These are phyloP conservation scores for Pteronotus mesoamericanus DNA, from an alignment of 2,797 vertebrate species.

Conservation along the genomic window DNA sequence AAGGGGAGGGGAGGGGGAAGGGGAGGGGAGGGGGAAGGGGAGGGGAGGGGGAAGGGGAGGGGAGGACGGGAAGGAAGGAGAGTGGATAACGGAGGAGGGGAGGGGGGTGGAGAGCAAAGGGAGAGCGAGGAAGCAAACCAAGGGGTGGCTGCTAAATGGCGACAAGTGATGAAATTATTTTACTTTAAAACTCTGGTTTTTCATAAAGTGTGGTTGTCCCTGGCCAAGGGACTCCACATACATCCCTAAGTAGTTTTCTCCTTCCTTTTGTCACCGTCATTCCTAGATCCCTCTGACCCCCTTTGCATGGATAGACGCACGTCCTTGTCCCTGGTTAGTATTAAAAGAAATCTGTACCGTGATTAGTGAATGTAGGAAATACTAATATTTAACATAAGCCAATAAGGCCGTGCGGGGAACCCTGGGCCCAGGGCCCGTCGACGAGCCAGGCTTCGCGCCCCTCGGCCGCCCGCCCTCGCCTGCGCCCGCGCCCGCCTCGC, in stretches of 20 bases:
- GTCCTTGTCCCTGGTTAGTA: background rate
- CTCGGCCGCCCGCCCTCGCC: too few species aligned
- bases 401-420: background rate
- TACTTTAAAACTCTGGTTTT: background rate
- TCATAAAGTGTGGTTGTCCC: background rate
- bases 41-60: too few species aligned
- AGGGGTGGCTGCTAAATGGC: background rate
- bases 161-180: background rate
- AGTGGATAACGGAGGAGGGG: fast-evolving
- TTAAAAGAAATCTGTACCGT: background rate
- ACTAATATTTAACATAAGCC: background rate
- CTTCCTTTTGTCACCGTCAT: background rate
- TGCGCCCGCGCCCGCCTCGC: too few species aligned
- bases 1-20: too few species aligned
- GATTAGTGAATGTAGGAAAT: background rate
- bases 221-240: background rate
- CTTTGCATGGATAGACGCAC: background rate
- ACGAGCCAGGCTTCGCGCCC: fast-evolving
- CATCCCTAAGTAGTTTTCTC: background rate
- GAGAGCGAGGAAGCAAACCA: fast-evolving
- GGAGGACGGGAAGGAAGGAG: too few species aligned
- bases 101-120: too few species aligned
- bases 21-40: too few species aligned
- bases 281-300: background rate
- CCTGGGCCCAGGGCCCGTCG: background rate